A percentile compares a stretch with the other conserved stretches of the same genome.
Evolutionary conservation across 2,113 vertebrate species (phyloP).

Genomic region (Felis chaus): DNA sequence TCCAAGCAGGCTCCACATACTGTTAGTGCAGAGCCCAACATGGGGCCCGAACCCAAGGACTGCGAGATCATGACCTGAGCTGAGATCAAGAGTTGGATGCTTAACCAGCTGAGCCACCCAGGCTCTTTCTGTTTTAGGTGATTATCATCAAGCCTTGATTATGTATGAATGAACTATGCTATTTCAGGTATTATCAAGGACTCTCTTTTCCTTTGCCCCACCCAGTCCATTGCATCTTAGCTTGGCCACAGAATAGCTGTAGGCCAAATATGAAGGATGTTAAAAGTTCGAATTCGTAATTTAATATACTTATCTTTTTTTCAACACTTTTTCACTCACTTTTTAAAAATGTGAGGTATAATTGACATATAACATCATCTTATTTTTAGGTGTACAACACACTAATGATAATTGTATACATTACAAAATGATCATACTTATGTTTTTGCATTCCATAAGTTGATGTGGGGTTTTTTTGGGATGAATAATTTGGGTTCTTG

Average conservation of each 20-base stretch:
- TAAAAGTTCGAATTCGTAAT: constrained; percentile 14
- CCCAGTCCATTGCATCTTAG: neutral
- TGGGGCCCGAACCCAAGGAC: too few species aligned
- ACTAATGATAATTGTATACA: neutral
- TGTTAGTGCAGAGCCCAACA: too few species aligned
- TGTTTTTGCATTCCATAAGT: neutral
- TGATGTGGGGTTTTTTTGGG: constrained; percentile 22
- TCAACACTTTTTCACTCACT: neutral
- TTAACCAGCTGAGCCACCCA: too few species aligned
- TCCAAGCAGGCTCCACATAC: too few species aligned
- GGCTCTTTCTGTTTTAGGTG: neutral
- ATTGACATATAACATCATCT: neutral
- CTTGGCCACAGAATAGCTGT: neutral
- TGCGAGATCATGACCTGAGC: too few species aligned
- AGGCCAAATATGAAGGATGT: neutral
- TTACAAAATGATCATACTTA: neutral
- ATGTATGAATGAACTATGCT: neutral
- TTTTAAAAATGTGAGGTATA: neutral
- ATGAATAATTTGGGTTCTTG: constrained; percentile 34
- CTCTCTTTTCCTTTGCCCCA: neutral
- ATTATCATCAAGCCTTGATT: neutral
- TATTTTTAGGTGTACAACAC: neutral
- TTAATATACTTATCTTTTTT: constrained; percentile 18
- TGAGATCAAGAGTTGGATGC: too few species aligned
- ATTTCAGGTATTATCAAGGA: neutral